Conservation (phyloP, 2,888 invertebrate genomes). For the Empis stercorea region DNA sequence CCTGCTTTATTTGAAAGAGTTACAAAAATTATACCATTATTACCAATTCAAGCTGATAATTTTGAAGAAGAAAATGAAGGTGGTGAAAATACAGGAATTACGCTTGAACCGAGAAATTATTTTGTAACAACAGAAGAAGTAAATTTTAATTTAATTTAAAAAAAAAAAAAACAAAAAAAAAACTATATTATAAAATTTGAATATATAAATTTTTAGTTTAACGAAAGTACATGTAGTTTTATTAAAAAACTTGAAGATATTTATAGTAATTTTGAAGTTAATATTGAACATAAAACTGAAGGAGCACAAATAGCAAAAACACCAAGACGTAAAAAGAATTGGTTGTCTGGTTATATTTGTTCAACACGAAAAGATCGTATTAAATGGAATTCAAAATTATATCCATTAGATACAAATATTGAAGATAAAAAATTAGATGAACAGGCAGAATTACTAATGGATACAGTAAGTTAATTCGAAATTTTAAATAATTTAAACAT, state of each 20-base stretch:
- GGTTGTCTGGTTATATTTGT: slow-evolving; percentile 26
- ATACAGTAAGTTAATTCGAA: slow-evolving; percentile 21
- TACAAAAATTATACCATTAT: slow-evolving; percentile 24
- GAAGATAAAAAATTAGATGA: slow-evolving; percentile 28
- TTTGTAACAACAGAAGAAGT: slow-evolving; percentile 13
- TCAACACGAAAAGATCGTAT: slow-evolving; percentile 25
- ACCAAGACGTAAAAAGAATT: slow-evolving; percentile 20
- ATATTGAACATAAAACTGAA: neutral
- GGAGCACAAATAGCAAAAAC: neutral
- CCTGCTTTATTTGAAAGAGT: slow-evolving; percentile 24
- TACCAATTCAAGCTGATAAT: slow-evolving; percentile 24
- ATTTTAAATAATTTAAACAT: neutral
- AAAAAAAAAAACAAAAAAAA: too few species aligned
- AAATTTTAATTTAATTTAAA: too few species aligned
- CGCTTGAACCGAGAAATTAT: too few species aligned
- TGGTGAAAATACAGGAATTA: neutral
- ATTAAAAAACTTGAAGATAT: slow-evolving; percentile 26
- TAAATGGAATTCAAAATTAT: slow-evolving; percentile 30
- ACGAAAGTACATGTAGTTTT: slow-evolving; percentile 28
- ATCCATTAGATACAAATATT: slow-evolving; percentile 21
- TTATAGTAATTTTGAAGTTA: slow-evolving; percentile 6
- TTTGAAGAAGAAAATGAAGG: slow-evolving; percentile 21
- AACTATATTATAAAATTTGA: too few species aligned
- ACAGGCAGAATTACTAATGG: slow-evolving; percentile 33
- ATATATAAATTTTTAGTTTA: slow-evolving; percentile 17